phyloP scores from a whole-genome alignment of 1,140 invertebrate species.

The Solenopsis invicta region DNA sequence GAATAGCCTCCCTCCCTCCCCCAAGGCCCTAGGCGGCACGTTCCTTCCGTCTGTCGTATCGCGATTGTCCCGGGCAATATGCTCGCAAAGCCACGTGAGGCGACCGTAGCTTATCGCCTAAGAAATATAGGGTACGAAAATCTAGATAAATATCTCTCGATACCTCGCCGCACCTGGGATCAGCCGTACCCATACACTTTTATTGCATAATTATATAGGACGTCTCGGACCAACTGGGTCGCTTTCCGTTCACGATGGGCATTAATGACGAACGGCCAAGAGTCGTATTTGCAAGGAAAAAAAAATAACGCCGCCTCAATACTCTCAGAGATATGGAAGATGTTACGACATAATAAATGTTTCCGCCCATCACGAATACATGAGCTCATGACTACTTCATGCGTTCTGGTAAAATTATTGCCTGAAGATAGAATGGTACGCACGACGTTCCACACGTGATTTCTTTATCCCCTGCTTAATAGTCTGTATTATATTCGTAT shows the following conservation, averaged over 20 bases:
- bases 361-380: neutral
- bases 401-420: neutral
- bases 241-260: conserved; percentile 5
- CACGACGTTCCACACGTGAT: neutral
- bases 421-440: neutral
- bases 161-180: conserved; percentile 37
- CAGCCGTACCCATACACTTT: conserved; percentile 14
- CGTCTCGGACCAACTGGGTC: neutral
- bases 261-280: neutral
- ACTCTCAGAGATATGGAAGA: neutral
- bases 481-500: neutral
- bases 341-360: neutral
- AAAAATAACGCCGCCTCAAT: neutral
- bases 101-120: conserved; percentile 42
- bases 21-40: conserved; percentile 25
- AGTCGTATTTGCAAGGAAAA: neutral
- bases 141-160: conserved; percentile 49
- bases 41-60: conserved; percentile 60
- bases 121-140: conserved; percentile 57
- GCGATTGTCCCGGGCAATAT: conserved; percentile 48
- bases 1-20: conserved; percentile 35
- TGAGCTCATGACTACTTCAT: neutral
- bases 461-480: neutral
- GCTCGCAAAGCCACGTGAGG: conserved; percentile 40
- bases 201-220: conserved; percentile 34